These are phyloP conservation scores for Mamestra configurata DNA, from an alignment of 1,140 invertebrate species.

Conservation along the genomic window DNA sequence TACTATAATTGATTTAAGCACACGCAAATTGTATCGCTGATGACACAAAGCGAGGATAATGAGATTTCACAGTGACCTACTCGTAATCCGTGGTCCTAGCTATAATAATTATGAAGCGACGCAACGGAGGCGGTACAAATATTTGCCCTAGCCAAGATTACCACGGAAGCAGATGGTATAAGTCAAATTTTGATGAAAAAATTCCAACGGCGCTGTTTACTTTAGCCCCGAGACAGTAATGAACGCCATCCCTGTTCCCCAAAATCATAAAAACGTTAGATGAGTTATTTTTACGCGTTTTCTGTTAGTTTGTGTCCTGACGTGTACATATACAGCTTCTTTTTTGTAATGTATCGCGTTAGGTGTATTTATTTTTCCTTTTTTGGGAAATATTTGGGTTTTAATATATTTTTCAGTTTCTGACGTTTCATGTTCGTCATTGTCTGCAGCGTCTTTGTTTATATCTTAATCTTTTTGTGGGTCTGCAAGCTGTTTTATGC, in stretches of 20 bases:
- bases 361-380: constrained; percentile 23
- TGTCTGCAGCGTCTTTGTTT: not conserved
- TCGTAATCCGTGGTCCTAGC: not conserved
- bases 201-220: constrained; percentile 71
- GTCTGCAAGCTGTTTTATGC: not conserved
- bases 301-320: constrained; percentile 49
- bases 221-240: constrained; percentile 65
- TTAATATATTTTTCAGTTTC: not conserved
- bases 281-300: constrained; percentile 59
- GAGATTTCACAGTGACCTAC: constrained; percentile 32
- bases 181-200: constrained; percentile 83
- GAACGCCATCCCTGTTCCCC: constrained; percentile 56
- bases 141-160: constrained; percentile 71
- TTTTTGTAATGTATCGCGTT: constrained; percentile 21
- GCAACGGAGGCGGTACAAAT: constrained; percentile 63
- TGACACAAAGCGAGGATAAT: constrained; percentile 40
- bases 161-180: constrained; percentile 71
- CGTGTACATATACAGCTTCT: not conserved
- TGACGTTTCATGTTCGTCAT: not conserved
- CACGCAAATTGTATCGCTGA: constrained; percentile 38
- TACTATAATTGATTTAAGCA: constrained; percentile 32
- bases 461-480: constrained; percentile 10
- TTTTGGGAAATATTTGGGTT: constrained; percentile 12
- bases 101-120: constrained; percentile 37
- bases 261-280: constrained; percentile 56